Base-by-base conservation (phyloP, 2,113 vertebrate genomes). In the Epinephelus lanceolatus region DNA sequence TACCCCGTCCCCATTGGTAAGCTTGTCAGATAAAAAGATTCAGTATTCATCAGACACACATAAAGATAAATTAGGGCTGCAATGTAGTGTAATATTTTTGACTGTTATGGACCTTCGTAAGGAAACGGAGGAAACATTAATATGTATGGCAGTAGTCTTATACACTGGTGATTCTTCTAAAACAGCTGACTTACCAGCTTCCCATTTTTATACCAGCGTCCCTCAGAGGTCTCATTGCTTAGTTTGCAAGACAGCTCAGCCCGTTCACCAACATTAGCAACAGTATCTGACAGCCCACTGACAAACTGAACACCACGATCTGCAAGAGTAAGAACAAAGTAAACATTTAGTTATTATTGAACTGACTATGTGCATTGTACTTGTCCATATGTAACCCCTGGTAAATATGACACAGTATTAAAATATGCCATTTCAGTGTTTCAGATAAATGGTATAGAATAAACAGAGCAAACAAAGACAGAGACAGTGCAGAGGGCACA, bases 191-290 rank as follows among this genome's bases (percentile, higher is more conserved):
- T 92, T 79, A 99, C 97, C 96, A 94, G 92, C 25, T 95, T 93
- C 7, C 97, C 96, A 62, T 97, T 95, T 89, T 97, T 98, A 85
- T 95, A 97, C 97, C 97, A 97, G 52, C 82, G 30, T 14, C 96
- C 97, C 2, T 94, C 87, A 33, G 95, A 89, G 0, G 93, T 82
- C 1, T 96, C 90, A 23, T 71, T 95, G 88, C 91, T 96, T 77
- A 98, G 94, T 72, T 93, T 95, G 73, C 96, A 98, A 40, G 92
- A 95, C 3, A 98, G 88, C 56, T 95, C 90, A 19, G 94, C 91
- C 3, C 86, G 78, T 17, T 96, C 92, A 9, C 96, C 97, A 57
- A 93, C 91, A 27, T 86, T 89, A 40, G 94, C 96, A 33, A 76
- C 74, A 0, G 83, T 80, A 3, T 96, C 94, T 12, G 94, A 88